Base-by-base conservation (phyloP, 2,888 invertebrate species). In the Tribolium freemani region DNA sequence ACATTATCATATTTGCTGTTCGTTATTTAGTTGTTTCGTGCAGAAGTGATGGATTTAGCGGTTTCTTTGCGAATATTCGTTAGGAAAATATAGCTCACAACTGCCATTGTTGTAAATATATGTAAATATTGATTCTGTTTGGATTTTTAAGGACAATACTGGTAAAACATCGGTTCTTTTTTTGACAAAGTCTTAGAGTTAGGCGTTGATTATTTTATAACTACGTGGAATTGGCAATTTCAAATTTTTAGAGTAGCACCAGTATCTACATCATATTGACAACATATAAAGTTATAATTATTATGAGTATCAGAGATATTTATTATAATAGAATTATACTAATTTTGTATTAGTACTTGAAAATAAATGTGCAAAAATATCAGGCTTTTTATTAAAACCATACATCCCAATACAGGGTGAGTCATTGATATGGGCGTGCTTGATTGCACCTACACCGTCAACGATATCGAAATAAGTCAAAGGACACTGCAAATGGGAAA, bases 291-390 rank as follows among this genome's bases (percentile, higher is more conserved):
- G 73, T 75, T 78, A 79, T 75, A 76, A 73, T 77, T 76, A 75
- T 77, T 38, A 71, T 30, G 26, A 54, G 51, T 71, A 80, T 71
- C 67, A 78, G 73, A 79, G 75, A 81, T 80, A 82, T 82, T 82
- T 82, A 81, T 82, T 82, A 81, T 79, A 64, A 81, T 76, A 77
- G 76, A 78, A 73, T 76, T 77, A 79, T 79, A 79, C 79, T 81
- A 81, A 80, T 83, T 83, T 83, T 83, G 82, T 83, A 83, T 80
- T 83, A 82, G 83, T 79, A 74, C 76, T 76, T 76, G 76, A 80
- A 79, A 82, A 82, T 81, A 82, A 81, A 83, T 80, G 81, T 80
- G 82, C 16, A 16, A 16, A 16, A 16, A 16, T 16, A 16, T 16
- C 16, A 16, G 16, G 1, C 16, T 16, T 16, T 16, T 16, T 16